Base-by-base conservation (phyloP, 2,797 vertebrate species). In the Spheniscus humboldti region DNA sequence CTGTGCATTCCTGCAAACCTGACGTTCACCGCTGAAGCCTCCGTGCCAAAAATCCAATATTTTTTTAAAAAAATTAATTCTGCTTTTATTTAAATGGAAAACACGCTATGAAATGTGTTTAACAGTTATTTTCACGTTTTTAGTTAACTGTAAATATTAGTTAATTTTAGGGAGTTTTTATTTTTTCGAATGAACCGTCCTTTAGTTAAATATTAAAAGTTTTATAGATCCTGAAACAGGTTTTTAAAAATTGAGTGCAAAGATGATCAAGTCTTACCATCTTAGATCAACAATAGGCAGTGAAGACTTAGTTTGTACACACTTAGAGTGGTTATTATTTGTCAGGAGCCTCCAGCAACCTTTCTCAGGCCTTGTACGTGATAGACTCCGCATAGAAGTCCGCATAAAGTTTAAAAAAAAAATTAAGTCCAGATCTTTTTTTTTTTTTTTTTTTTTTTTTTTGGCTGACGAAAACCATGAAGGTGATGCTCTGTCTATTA, bases 11-110 rank as follows among this genome's bases (percentile, higher is more conserved):
- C 22, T 41, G 9, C 11, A 50, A 76, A 76, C 31, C 19, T 30
- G 30, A 2, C 0, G 1, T 52, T 53, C 33, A 4, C 17, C 5
- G 6, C 13, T 28, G 28, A 56, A 48, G 25, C 2, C 5, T 48
- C 63, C 16, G 4, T 2, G 17, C 50, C n/a, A 62, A 13, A 13
- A 67, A 55, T 18, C 0, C 43, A 56, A 18, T 9, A 24, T 24
- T 48, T 48, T 48, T 23, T 39, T 11, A 7, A 18, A 86, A 35
- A 11, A 5, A 9, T 19, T 7, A 62, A 14, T 90, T n/a, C 22
- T 64, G 3, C 2, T 71, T 88, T 73, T 73, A 24, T 73, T 69
- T 63, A 50, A 76, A 22, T 47, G 12, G 13, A 24, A 15, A 81
- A 35, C 13, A 17, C 14, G 23, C 23, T n/a, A 12, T 13, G 25